Evolutionary conservation across 1,140 invertebrate genomes (phyloP).

Genomic region (Cyclargus thomasi): DNA sequence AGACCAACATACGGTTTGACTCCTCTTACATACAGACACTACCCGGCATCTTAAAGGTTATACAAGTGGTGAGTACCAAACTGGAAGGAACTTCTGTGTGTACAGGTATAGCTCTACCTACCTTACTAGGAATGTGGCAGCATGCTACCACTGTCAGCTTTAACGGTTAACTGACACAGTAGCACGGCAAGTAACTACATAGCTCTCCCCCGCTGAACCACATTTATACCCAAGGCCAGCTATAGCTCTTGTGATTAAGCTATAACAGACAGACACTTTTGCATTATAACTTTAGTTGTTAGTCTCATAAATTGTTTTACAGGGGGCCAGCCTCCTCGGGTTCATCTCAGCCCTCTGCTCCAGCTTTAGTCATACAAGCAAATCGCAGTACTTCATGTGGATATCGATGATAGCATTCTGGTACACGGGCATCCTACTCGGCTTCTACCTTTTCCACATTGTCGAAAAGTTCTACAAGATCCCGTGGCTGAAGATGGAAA

Average conservation of each 20-base stretch:
- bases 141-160: too few relatives aligned
- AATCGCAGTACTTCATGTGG: conserved; percentile 85
- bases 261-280: too few relatives aligned
- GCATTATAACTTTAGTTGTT: too few relatives aligned
- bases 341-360: conserved; percentile 88
- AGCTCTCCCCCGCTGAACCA: too few relatives aligned
- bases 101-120: too few relatives aligned
- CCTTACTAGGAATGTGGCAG: too few relatives aligned
- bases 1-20: conserved; percentile 84
- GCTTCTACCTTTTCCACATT: conserved; percentile 90
- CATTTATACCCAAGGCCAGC: too few relatives aligned
- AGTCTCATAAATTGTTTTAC: conserved; percentile 35
- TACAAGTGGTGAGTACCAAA: conserved; percentile 84
- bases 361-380: conserved; percentile 64
- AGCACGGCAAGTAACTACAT: too few relatives aligned
- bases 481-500: conserved; percentile 91
- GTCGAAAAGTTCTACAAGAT: conserved; percentile 90
- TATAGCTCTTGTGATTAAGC: too few relatives aligned
- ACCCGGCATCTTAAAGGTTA: conserved; percentile 86
- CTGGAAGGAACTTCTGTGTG: too few relatives aligned
- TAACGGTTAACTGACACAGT: too few relatives aligned
- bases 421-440: conserved; percentile 86
- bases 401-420: conserved; percentile 91
- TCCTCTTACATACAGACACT: conserved; percentile 81
- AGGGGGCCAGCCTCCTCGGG: conserved; percentile 86